phyloP scores from a whole-genome alignment of 2,113 vertebrate genomes.

The Chamaea fasciata region DNA sequence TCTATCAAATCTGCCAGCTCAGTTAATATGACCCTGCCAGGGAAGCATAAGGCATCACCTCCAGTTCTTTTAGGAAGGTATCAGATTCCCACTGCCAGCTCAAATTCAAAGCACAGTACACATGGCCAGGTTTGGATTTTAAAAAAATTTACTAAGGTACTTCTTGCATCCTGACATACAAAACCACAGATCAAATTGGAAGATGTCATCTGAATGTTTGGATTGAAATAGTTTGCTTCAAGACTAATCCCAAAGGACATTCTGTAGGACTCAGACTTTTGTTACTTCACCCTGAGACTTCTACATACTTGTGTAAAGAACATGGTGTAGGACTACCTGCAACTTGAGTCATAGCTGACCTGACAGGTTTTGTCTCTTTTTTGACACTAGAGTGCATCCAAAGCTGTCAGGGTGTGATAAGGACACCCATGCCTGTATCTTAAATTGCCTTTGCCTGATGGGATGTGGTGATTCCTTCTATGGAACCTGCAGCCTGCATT shows the following conservation, averaged over 20 bases:
- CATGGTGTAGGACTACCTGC: not conserved
- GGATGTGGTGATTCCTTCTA: not conserved
- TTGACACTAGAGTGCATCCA: not conserved
- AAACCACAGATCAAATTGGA: not conserved
- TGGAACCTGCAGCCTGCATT: not conserved
- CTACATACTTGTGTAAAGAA: not conserved
- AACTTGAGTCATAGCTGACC: not conserved
- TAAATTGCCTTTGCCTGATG: not conserved
- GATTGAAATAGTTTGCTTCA: not conserved
- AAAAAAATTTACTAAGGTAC: not conserved
- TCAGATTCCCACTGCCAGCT: not conserved
- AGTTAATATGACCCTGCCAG: conserved; percentile 24
- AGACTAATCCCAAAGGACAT: no score
- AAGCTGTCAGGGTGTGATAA: not conserved
- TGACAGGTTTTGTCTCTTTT: not conserved
- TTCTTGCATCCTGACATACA: not conserved
- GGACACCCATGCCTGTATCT: not conserved
- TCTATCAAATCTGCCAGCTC: conserved; percentile 34
- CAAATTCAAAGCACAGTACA: not conserved
- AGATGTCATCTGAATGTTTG: not conserved
- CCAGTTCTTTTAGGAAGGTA: not conserved
- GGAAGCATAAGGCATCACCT: not conserved
- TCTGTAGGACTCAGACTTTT: no score
- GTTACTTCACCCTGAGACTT: not conserved
- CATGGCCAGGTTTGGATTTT: accelerated